Evolutionary conservation across 2,888 invertebrate species (phyloP).

Genomic region (Coleophora flavipennella): DNA sequence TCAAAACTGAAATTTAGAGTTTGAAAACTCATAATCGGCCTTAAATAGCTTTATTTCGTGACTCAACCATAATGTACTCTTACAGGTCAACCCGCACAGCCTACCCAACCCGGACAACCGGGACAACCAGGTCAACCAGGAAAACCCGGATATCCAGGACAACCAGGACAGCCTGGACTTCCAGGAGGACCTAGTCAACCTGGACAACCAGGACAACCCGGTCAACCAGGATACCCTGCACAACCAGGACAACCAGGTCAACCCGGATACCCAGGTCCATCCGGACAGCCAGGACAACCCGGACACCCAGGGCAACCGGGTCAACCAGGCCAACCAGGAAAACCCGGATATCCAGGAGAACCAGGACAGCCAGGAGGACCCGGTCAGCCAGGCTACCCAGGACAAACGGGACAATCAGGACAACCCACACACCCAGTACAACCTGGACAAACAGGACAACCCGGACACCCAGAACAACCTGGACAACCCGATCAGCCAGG

Average conservation of each 20-base stretch:
- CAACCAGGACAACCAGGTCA: constrained; percentile 14
- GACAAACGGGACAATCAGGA: constrained; percentile 20
- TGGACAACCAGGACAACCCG: constrained; percentile 15
- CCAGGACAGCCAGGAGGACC: constrained; percentile 25
- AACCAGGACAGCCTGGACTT: constrained; percentile 17
- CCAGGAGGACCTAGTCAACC: constrained; percentile 12
- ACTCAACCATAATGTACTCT: too few relatives aligned
- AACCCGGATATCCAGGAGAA: constrained; percentile 15
- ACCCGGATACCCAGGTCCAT: constrained; percentile 14
- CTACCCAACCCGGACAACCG: constrained; percentile 10
- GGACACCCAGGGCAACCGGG: constrained; percentile 11
- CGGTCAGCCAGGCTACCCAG: constrained; percentile 27
- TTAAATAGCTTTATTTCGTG: too few relatives aligned
- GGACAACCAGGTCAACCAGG: constrained; percentile 25
- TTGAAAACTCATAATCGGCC: too few relatives aligned
- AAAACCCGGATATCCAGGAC: constrained; percentile 17
- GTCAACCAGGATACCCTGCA: constrained; percentile 14
- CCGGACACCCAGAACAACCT: constrained; percentile 13
- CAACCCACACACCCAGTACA: constrained; percentile 14
- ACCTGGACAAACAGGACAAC: constrained; percentile 18
- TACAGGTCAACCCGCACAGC: constrained; percentile 21
- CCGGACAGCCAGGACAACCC: constrained; percentile 12
- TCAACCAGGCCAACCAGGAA: constrained; percentile 8
- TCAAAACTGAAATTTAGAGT: too few relatives aligned
- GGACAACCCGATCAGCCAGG: constrained; percentile 6